These are phyloP conservation scores for Sicus ferrugineus DNA, from an alignment of 2,888 invertebrate species.

Conservation along the genomic window DNA sequence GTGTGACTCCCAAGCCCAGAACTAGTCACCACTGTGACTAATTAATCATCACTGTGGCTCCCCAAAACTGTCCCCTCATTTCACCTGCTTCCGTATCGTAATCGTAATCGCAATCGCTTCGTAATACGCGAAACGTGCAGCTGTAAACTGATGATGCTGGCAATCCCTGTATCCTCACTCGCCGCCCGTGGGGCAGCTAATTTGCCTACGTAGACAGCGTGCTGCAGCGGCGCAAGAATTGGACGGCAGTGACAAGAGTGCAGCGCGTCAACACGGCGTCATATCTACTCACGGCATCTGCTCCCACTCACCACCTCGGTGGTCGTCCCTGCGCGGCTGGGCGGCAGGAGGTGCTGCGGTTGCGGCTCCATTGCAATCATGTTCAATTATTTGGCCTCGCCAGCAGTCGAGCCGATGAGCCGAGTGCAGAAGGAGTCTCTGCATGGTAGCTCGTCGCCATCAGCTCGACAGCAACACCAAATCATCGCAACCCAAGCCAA, in stretches of 20 bases:
- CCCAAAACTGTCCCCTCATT: no score
- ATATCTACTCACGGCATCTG: conserved; percentile 9
- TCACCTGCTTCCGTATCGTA: no score
- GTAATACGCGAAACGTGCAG: conserved; percentile 51
- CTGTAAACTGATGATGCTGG: conserved; percentile 7
- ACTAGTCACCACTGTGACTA: no score
- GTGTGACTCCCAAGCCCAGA: no score
- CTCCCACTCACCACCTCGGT: neutral
- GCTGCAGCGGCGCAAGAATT: neutral
- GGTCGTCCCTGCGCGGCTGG: neutral
- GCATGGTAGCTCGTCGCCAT: conserved; percentile 18
- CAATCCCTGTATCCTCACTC: neutral
- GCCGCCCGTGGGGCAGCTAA: neutral
- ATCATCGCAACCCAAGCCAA: neutral
- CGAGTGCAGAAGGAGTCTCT: neutral
- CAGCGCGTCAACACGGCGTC: neutral
- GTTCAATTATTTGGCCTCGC: conserved; percentile 52
- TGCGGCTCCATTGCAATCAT: conserved; percentile 49
- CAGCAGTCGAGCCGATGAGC: neutral
- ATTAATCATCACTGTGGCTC: no score
- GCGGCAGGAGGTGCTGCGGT: neutral
- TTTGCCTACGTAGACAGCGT: conserved; percentile 22
- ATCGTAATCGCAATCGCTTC: conserved; percentile 53
- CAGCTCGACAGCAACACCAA: neutral
- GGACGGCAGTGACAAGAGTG: conserved; percentile 1